Percentiles rank a stretch among this genome's conserved stretches.
Conservation (phyloP, 2,888 invertebrate species). For the Lypha dubia region DNA sequence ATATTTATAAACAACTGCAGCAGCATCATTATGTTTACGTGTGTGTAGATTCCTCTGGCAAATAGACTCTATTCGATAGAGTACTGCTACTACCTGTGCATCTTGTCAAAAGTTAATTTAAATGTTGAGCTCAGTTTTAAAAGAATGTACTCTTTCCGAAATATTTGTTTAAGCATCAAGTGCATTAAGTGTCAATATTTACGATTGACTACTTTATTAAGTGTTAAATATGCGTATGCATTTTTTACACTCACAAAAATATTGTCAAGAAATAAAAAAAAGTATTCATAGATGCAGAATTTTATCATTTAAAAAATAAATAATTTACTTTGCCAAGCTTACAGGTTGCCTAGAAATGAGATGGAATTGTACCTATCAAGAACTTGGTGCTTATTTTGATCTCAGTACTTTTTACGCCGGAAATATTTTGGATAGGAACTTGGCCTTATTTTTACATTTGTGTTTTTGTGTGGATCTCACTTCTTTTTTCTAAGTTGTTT, state of each 20-base stretch:
- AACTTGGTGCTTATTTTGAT: no score
- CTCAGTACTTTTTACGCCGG: no score
- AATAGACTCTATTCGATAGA: background rate
- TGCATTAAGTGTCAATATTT: constrained; percentile 75
- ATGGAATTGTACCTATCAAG: no score
- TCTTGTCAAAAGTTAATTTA: constrained; percentile 21
- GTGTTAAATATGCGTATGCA: constrained; percentile 76
- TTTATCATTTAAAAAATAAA: no score
- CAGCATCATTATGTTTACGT: constrained; percentile 5
- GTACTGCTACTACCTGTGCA: background rate
- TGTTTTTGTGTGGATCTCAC: no score
- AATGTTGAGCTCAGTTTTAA: constrained; percentile 11
- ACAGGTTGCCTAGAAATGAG: no score
- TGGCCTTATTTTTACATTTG: no score
- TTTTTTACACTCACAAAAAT: constrained; percentile 21
- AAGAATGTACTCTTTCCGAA: constrained; percentile 18
- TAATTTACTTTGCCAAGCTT: no score
- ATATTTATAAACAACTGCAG: background rate
- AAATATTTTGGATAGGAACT: no score
- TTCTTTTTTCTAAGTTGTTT: no score
- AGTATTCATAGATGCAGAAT: no score
- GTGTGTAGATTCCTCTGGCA: constrained; percentile 42
- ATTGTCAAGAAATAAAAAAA: constrained; percentile 5
- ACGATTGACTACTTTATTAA: constrained; percentile 78
- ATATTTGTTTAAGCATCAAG: constrained; percentile 27